These are phyloP conservation scores for Setipinna tenuifilis DNA, from an alignment of 2,797 vertebrate genomes.

Conservation along the genomic window DNA sequence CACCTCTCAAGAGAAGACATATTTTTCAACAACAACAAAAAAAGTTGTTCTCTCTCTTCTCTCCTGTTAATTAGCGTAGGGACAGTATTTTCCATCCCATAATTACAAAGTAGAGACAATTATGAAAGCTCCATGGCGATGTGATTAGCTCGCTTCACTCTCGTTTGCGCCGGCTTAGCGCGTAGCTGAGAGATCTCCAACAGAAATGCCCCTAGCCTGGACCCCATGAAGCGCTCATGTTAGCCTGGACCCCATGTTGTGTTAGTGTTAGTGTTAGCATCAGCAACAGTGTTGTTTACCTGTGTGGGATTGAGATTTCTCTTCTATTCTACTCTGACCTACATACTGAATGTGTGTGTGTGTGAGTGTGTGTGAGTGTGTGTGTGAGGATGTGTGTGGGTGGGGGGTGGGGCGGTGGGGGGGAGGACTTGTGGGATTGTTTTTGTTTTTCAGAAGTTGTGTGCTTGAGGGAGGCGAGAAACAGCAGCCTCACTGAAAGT, in stretches of 20 bases:
- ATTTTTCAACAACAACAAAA: slow-evolving; percentile 63
- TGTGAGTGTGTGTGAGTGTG: too few species aligned
- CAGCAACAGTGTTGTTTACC: slow-evolving; percentile 61
- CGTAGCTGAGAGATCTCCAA: slow-evolving; percentile 65
- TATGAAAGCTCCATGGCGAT: slow-evolving; percentile 64
- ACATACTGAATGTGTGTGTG: slow-evolving; percentile 11
- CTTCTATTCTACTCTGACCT: slow-evolving; percentile 2
- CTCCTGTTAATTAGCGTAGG: slow-evolving; percentile 60
- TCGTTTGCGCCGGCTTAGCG: slow-evolving; percentile 60
- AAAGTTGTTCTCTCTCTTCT: slow-evolving; percentile 55
- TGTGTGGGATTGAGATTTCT: slow-evolving; percentile 61
- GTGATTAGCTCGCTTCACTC: slow-evolving; percentile 68
- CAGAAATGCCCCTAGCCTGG: too few species aligned
- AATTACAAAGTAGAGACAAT: slow-evolving; percentile 72
- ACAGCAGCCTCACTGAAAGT: slow-evolving; percentile 10
- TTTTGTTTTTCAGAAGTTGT: slow-evolving; percentile 8
- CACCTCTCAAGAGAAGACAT: slow-evolving; percentile 58
- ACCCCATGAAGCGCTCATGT: too few species aligned
- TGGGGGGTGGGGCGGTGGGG: too few species aligned
- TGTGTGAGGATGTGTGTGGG: too few species aligned
- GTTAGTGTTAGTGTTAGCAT: slow-evolving; percentile 68
- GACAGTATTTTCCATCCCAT: slow-evolving; percentile 65
- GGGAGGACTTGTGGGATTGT: slow-evolving; percentile 22
- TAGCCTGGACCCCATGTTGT: slow-evolving; percentile 49
- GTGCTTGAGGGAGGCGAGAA: slow-evolving; percentile 1